Conservation (phyloP, 2,113 vertebrate genomes). For the Nesoenas mayeri region DNA sequence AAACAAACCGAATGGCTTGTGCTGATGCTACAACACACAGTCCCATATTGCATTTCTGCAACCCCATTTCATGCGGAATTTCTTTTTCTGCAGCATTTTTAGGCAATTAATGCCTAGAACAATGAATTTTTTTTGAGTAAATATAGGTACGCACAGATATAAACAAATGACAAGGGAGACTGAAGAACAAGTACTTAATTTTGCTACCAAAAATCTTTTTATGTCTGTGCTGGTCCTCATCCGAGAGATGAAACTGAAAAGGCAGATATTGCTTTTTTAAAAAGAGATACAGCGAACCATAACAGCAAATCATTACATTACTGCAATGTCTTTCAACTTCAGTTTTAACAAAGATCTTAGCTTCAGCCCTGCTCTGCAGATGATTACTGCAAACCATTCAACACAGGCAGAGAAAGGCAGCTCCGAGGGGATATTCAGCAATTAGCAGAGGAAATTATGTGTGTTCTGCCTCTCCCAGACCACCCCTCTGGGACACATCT, state of each 20-base stretch:
- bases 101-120: neutral
- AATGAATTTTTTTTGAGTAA: neutral
- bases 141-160: neutral
- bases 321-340: neutral
- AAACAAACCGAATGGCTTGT: accelerated
- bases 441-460: neutral
- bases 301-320: neutral
- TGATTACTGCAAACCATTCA: neutral
- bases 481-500: neutral
- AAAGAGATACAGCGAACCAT: neutral
- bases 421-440: neutral
- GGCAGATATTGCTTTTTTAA: neutral
- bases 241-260: neutral
- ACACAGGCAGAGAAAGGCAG: neutral
- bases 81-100: neutral
- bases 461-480: neutral
- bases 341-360: neutral
- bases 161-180: neutral
- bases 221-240: neutral
- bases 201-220: neutral
- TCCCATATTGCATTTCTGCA: neutral
- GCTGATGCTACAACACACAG: accelerated
- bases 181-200: neutral
- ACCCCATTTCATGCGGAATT: neutral
- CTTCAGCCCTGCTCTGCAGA: neutral